Evolutionary conservation across 1,140 invertebrate species (phyloP).

Genomic region (Pinna nobilis): DNA sequence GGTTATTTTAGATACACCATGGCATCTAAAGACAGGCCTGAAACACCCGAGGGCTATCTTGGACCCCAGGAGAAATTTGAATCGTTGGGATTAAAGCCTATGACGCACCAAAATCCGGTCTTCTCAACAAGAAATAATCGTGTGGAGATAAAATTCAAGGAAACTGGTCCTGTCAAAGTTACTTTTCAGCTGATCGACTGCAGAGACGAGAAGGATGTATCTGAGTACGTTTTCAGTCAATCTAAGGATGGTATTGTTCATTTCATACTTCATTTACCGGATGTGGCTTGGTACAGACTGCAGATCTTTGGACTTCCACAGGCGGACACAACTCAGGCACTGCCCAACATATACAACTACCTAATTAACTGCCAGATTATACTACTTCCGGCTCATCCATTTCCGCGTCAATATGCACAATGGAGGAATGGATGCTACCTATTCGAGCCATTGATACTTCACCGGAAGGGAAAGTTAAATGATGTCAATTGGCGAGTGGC

Average conservation of each 20-base stretch:
- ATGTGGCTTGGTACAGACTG: conserved; percentile 66
- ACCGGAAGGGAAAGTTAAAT: conserved; percentile 41
- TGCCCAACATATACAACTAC: conserved; percentile 72
- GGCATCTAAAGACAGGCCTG: neutral
- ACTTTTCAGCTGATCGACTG: conserved; percentile 57
- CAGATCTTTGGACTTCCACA: conserved; percentile 66
- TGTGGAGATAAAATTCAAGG: conserved; percentile 52
- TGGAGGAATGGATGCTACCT: conserved; percentile 73
- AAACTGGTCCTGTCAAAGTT: conserved; percentile 48
- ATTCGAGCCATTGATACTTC: conserved; percentile 58
- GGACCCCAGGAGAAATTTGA: neutral
- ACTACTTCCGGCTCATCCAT: conserved; percentile 48
- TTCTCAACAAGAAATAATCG: conserved; percentile 20
- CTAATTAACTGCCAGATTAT: conserved; percentile 54
- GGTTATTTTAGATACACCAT: neutral
- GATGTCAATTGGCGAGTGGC: conserved; percentile 53
- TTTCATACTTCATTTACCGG: conserved; percentile 61
- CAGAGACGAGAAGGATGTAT: conserved; percentile 41
- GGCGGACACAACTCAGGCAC: conserved; percentile 54
- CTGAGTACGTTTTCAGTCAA: conserved; percentile 64
- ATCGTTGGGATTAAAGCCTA: no score
- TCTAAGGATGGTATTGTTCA: conserved; percentile 32
- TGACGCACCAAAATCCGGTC: no score
- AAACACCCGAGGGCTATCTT: neutral
- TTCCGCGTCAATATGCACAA: conserved; percentile 71